Conservation (phyloP, 2,888 invertebrate species). For the Drosophila antonietae region DNA sequence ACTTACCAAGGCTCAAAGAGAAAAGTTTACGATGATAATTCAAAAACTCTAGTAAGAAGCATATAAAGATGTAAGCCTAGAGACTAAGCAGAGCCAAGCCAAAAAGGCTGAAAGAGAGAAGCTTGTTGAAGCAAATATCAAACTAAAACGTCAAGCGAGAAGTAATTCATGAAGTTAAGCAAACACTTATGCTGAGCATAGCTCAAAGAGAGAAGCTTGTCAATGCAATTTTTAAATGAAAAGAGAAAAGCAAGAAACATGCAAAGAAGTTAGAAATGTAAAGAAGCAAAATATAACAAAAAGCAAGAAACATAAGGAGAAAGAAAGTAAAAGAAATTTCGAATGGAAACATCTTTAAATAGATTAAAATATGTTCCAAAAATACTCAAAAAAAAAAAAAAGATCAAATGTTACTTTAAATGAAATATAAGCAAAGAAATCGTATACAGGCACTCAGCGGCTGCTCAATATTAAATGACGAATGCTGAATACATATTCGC, state of each 20-base stretch:
- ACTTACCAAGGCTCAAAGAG: background rate
- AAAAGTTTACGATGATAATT: background rate
- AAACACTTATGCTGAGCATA: background rate
- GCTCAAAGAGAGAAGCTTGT: background rate
- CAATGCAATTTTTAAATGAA: background rate
- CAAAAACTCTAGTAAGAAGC: background rate
- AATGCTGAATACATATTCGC: slow-evolving; percentile 10
- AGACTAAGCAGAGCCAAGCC: background rate
- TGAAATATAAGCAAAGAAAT: slow-evolving; percentile 17
- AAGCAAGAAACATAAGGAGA: background rate
- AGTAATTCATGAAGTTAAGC: background rate
- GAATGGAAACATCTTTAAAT: too few relatives aligned
- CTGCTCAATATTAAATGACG: slow-evolving; percentile 7
- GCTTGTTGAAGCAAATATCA: background rate
- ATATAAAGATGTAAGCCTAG: background rate
- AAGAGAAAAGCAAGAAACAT: background rate
- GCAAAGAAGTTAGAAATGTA: background rate
- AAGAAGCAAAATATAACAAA: background rate
- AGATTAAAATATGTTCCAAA: background rate
- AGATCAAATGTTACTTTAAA: background rate
- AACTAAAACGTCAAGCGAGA: background rate
- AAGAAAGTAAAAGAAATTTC: background rate
- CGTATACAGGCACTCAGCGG: slow-evolving; percentile 18
- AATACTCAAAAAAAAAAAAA: background rate
- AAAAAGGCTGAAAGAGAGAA: too few relatives aligned